Evolutionary conservation across 2,113 vertebrate genomes (phyloP).

Genomic region (Corapipo altera): DNA sequence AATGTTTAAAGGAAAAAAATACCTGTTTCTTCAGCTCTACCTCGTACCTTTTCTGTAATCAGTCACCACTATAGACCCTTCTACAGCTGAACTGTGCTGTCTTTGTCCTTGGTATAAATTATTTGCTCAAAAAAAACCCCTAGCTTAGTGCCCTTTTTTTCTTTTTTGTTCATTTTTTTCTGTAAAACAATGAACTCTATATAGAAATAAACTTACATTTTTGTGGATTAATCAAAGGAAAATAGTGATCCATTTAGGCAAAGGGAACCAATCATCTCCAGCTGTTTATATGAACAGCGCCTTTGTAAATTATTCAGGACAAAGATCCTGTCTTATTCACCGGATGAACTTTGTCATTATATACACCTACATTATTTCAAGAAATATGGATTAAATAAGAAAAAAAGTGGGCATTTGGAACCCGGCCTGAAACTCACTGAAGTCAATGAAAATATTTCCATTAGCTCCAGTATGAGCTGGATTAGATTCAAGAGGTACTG

Average conservation of each 20-base stretch:
- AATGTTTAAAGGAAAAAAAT: not conserved
- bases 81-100: not conserved
- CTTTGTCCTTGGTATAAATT: not conserved
- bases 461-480: constrained; percentile 2
- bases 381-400: constrained; percentile 15
- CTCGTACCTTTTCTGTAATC: not conserved
- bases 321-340: constrained; percentile 1
- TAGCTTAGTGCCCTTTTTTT: not conserved
- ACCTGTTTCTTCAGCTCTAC: not conserved
- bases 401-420: constrained; percentile 1
- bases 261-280: not conserved
- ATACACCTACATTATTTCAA: constrained; percentile 32
- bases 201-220: not conserved
- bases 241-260: not conserved
- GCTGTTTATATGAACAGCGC: not conserved
- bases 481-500: constrained; percentile 29
- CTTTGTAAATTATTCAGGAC: not conserved
- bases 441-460: constrained; percentile 42
- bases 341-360: constrained; percentile 28
- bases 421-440: not conserved
- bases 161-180: not conserved
- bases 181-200: not conserved
- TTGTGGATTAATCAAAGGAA: not conserved
- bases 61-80: not conserved
- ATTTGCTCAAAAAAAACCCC: not conserved